Base-by-base conservation (phyloP, 2,888 invertebrate species). In the Panopea generosa region DNA sequence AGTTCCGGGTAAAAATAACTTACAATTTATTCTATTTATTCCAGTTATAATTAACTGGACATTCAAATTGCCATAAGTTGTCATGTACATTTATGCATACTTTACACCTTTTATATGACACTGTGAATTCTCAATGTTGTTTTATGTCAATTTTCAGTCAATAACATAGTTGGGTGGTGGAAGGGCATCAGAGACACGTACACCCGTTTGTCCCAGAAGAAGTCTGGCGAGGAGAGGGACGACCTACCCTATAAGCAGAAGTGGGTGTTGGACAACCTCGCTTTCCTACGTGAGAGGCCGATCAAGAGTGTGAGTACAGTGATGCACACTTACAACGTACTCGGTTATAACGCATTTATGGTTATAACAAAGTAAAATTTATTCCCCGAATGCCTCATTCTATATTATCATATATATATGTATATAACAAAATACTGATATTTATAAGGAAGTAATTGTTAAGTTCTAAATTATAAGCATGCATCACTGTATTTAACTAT, bases 191-290 rank as follows among this genome's bases (percentile, higher is more conserved):
- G 67, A 56, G 47, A 57, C 56, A 57, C 57, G 33, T 67, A 26
- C 67, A 67, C 57, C 49, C 55, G 47, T 55, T 56, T 67, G 57
- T 55, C 67, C 2, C 24, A 67, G 67, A 66, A 53, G 47, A 67
- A 67, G 50, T 67, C 67, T 33, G n/a, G n/a, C n/a, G n/a, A 55
- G 24, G 66, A 55, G 56, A 55, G 55, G 57, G 57, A 67, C 24
- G 67, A 67, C 47, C 50, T 56, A 47, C 67, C 49, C n/a, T 67
- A 57, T 43, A 67, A 67, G 29, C 67, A 56, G 56, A 67, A 67
- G 55, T 67, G 57, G 57, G n/a, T 67, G 55, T 22, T 67, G 43
- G 47, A 55, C 43, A 67, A 67, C 43, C 47, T 57, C 22, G 67
- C 49, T 55, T 67, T 67, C 57, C 57, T 57, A 47, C 7, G 50